phyloP scores from a whole-genome alignment of 1,140 invertebrate genomes.

The Papilio polyxenes region DNA sequence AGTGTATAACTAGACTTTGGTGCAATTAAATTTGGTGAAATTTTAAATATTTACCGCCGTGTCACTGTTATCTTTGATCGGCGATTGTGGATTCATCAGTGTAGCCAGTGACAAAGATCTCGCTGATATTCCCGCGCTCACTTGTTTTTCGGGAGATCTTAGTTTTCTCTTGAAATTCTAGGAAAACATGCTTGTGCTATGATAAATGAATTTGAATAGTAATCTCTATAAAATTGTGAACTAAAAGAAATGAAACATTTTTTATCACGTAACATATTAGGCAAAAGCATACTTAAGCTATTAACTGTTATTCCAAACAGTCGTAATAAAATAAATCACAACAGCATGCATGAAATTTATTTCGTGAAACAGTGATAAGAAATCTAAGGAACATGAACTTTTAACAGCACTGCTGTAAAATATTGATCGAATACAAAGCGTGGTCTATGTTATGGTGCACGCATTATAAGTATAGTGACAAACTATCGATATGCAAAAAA shows the following conservation, averaged over 20 bases:
- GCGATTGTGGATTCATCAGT: constrained; percentile 69
- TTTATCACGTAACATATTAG: background rate
- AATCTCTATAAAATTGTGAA: background rate
- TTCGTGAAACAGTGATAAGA: too few species aligned
- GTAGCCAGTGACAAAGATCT: constrained; percentile 81
- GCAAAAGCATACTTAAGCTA: too few species aligned
- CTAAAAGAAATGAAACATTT: background rate
- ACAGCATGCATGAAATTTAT: background rate
- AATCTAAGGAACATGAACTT: too few species aligned
- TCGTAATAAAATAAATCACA: background rate
- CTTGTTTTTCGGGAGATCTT: constrained; percentile 78
- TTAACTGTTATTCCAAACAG: too few species aligned
- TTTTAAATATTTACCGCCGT: constrained; percentile 49
- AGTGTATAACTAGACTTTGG: background rate
- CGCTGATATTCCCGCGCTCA: constrained; percentile 71
- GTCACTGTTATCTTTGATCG: constrained; percentile 56
- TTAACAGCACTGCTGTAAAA: too few species aligned
- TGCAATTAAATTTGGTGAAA: background rate
- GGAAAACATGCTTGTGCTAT: constrained; percentile 28
- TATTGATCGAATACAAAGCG: background rate
- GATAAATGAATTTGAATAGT: background rate
- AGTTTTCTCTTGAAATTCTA: constrained; percentile 84
- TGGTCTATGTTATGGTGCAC: background rate
- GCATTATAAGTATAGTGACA: background rate
- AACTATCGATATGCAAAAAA: background rate